These are phyloP conservation scores for Junonia oenone DNA, from an alignment of 2,888 invertebrate genomes.

Conservation along the genomic window DNA sequence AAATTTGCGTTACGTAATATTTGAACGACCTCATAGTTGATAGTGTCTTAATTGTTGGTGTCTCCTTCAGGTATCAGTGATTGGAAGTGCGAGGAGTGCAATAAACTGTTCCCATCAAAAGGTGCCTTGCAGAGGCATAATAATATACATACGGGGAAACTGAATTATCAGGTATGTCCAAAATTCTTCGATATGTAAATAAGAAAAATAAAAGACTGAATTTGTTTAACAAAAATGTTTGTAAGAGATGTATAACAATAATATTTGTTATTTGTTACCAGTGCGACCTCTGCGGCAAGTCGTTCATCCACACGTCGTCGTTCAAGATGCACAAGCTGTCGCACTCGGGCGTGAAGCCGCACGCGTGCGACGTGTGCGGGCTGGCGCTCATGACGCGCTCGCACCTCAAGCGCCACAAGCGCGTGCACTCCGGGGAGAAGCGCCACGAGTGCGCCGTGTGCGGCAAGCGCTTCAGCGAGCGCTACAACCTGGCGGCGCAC, in stretches of 20 bases:
- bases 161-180: slow-evolving; percentile 81
- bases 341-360: slow-evolving; percentile 81
- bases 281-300: slow-evolving; percentile 82
- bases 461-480: slow-evolving; percentile 81
- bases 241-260: too few relatives aligned
- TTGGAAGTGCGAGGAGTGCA: slow-evolving; percentile 80
- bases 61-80: slow-evolving; percentile 78
- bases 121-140: slow-evolving; percentile 80
- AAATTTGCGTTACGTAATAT: too few relatives aligned
- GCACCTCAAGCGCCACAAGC: slow-evolving; percentile 83
- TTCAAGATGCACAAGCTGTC: slow-evolving; percentile 84
- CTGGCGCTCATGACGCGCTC: slow-evolving; percentile 82
- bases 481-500: slow-evolving; percentile 74
- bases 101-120: slow-evolving; percentile 81
- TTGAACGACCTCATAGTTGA: too few relatives aligned
- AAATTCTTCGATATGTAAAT: too few relatives aligned
- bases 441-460: slow-evolving; percentile 78
- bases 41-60: slow-evolving; percentile 2
- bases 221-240: too few relatives aligned
- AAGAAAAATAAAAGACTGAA: too few relatives aligned
- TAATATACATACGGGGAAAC: slow-evolving; percentile 81
- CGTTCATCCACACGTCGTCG: slow-evolving; percentile 84
- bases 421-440: slow-evolving; percentile 83
- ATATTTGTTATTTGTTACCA: slow-evolving; percentile 39
- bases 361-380: slow-evolving; percentile 81